phyloP scores from a whole-genome alignment of 2,888 invertebrate species.

The Plagodis dolabraria region DNA sequence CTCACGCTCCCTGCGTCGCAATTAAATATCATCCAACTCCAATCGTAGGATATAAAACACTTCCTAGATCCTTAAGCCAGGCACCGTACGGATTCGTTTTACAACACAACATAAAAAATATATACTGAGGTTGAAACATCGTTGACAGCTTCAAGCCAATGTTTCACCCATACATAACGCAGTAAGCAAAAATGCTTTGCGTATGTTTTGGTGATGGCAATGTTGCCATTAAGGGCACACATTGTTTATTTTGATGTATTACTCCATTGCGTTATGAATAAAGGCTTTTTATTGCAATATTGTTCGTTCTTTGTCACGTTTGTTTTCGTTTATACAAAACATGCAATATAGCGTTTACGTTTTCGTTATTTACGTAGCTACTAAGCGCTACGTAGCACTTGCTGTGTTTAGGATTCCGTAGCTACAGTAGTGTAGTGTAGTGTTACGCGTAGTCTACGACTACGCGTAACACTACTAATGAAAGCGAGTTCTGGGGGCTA shows the following conservation, averaged over 20 bases:
- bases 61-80: too few species aligned
- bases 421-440: not conserved
- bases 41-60: too few species aligned
- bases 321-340: slow-evolving; percentile 13
- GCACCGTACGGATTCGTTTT: too few species aligned
- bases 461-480: too few species aligned
- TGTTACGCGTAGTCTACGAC: not conserved
- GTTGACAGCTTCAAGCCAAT: too few species aligned
- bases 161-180: slow-evolving; percentile 8
- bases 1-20: too few species aligned
- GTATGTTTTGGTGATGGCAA: slow-evolving; percentile 43
- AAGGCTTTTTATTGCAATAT: slow-evolving; percentile 21
- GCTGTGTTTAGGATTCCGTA: not conserved
- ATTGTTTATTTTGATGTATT: slow-evolving; percentile 30
- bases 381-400: not conserved
- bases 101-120: too few species aligned
- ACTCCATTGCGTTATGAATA: slow-evolving; percentile 31
- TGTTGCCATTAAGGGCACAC: slow-evolving; percentile 36
- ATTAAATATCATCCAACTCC: too few species aligned
- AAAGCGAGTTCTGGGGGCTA: too few species aligned
- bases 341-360: not conserved
- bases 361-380: not conserved
- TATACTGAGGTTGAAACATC: too few species aligned
- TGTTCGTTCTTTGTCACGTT: slow-evolving; percentile 18
- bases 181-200: slow-evolving; percentile 45